phyloP scores from a whole-genome alignment of 2,888 invertebrate genomes.

The Eristalis tenax region DNA sequence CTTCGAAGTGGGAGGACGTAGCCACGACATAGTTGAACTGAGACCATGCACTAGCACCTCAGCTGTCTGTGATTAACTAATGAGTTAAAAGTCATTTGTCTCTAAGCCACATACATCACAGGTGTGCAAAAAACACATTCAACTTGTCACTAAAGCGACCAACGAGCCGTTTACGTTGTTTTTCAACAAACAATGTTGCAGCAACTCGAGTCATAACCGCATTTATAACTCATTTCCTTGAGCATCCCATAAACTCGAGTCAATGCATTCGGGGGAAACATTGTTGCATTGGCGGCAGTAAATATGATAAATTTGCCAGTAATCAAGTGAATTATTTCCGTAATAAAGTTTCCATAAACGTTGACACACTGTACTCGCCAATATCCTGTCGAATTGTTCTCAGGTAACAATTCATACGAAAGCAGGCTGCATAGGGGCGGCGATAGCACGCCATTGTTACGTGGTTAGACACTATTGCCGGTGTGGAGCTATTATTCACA shows the following conservation, averaged over 20 bases:
- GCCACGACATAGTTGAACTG: too few species aligned
- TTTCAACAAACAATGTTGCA: background rate
- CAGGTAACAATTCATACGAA: background rate
- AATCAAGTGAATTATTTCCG: slow-evolving; percentile 5
- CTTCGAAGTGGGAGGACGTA: too few species aligned
- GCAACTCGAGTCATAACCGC: background rate
- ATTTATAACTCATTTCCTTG: background rate
- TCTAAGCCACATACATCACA: too few species aligned
- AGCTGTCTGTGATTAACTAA: too few species aligned
- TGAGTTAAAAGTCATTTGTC: too few species aligned
- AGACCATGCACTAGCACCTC: too few species aligned
- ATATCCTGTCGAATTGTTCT: too few species aligned
- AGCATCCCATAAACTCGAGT: background rate
- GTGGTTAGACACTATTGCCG: background rate
- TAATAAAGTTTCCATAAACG: background rate
- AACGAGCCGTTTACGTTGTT: too few species aligned
- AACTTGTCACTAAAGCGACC: background rate
- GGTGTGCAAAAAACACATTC: background rate
- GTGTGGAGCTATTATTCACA: background rate
- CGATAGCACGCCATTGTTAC: slow-evolving; percentile 2
- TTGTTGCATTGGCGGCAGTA: background rate
- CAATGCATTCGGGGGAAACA: background rate
- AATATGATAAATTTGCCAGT: slow-evolving; percentile 4
- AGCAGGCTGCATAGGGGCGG: background rate
- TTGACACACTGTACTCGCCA: background rate